Evolutionary conservation across 2,888 invertebrate genomes (phyloP), one percentile per base, ranked within the genome.

Genomic region (Spisula solida): DNA sequence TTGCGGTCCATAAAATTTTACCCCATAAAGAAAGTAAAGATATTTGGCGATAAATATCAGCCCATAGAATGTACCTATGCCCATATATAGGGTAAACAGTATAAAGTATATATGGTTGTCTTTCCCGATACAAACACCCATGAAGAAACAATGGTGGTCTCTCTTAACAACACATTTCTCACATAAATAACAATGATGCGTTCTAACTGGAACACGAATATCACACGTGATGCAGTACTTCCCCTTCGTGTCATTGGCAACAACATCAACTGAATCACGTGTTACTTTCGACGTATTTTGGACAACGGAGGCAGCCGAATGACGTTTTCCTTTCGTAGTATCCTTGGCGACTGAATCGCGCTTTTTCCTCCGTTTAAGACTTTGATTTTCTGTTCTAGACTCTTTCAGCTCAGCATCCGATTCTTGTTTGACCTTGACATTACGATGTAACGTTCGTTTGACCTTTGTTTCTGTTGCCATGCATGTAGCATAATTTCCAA

Each of bases 91-190:
- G 8, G 89, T 86, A 41, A 92, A 92, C 14, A 82, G 86, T 55
- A 92, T 92, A 56, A 92, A 92, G 55, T 92, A 90, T 29, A 81
- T 34, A 78, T 92, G 90, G 48, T 92, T 92, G 29, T 66, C 55
- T 47, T 85, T 51, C 2, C 92, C 92, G 1, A 92, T 88, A 80
- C 92, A 94, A 14, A 93, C 93, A 16, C 95, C 95, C n/a, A 95
- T 93, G 83, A 96, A 92, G 88, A 92, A 95, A 85, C 96, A 96
- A 88, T 96, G 96, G 86, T 96, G 96, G 88, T 96, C 96, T 14
- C 95, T 90, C 70, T 95, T 95, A 48, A 95, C 84, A 1, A 96
- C 94, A 89, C 96, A 96, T 47, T 81, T 92, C 80, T 94, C 86
- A 90, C 96, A 96, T 25, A 94, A 85, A 25, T 90, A 82, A 86